Percentiles rank a stretch among this genome's conserved stretches.
phyloP scores from a whole-genome alignment of 2,113 vertebrate species.

The Notiomystis cincta region DNA sequence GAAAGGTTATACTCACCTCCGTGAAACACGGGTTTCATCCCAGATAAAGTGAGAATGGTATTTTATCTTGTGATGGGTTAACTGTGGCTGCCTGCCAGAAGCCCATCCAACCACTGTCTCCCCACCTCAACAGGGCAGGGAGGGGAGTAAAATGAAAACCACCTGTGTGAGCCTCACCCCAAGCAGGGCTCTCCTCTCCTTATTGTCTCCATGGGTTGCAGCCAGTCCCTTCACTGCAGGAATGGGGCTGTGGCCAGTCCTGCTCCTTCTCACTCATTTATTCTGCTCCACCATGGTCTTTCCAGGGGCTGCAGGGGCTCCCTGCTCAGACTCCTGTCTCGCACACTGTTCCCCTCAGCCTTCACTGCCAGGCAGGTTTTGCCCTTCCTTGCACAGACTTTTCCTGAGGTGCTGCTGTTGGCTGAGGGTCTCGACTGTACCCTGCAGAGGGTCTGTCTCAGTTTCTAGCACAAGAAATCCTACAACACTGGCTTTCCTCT shows the following conservation, averaged over 20 bases:
- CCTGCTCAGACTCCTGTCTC: fast-evolving
- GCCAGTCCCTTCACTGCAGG: neutral
- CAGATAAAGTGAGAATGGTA: neutral
- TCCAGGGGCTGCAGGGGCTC: neutral
- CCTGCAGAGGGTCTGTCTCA: fast-evolving
- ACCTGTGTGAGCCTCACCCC: neutral
- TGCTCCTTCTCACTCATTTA: neutral
- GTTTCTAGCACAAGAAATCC: neutral
- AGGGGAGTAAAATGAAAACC: neutral
- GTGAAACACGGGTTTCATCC: neutral
- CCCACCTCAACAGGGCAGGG: fast-evolving
- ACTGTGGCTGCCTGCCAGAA: neutral
- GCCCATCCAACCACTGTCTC: neutral
- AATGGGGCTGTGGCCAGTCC: neutral
- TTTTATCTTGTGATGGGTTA: neutral
- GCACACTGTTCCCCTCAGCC: neutral
- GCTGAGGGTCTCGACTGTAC: fast-evolving
- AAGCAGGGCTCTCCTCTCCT: neutral
- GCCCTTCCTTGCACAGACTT: neutral
- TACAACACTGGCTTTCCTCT: neutral
- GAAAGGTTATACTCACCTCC: neutral
- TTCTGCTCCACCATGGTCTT: neutral
- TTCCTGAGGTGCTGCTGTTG: fast-evolving
- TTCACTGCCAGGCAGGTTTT: fast-evolving
- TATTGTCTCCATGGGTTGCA: neutral